A percentile compares a stretch with the other conserved stretches of the same genome.
Conservation (phyloP, 92 coral and sea anemone genomes). For the Nematostella vectensis region DNA sequence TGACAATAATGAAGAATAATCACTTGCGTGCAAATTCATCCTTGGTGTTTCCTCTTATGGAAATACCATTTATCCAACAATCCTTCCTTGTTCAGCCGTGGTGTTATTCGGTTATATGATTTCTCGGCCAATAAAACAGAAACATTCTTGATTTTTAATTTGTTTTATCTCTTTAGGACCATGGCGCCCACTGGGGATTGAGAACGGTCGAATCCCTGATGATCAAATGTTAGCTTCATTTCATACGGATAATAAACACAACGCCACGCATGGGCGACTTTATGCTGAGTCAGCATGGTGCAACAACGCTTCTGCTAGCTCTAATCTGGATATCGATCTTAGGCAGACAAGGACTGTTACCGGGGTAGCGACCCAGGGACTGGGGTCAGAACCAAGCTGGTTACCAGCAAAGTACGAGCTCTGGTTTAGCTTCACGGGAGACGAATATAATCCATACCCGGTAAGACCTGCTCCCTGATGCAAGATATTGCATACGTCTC, state of each 20-base stretch:
- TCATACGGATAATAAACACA: background rate
- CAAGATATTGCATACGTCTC: too few relatives aligned
- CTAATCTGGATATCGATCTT: slow-evolving; percentile 10
- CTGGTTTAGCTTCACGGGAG: background rate
- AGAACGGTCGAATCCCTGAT: slow-evolving; percentile 10
- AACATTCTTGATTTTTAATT: too few relatives aligned
- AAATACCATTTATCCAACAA: too few relatives aligned
- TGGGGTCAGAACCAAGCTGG: slow-evolving; percentile 7
- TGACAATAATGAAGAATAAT: too few relatives aligned
- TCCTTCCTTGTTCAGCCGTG: too few relatives aligned
- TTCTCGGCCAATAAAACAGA: too few relatives aligned
- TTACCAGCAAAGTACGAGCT: slow-evolving; percentile 3
- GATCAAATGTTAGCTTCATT: slow-evolving; percentile 6
- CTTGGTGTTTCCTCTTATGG: too few relatives aligned
- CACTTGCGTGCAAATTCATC: too few relatives aligned
- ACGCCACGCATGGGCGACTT: slow-evolving; percentile 1
- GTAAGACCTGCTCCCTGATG: too few relatives aligned
- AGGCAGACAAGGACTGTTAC: slow-evolving; percentile 8
- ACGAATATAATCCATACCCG: background rate
- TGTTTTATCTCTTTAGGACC: slow-evolving; percentile 1
- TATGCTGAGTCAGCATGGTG: slow-evolving; percentile 3
- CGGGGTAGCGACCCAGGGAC: slow-evolving; percentile 31
- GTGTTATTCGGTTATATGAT: too few relatives aligned
- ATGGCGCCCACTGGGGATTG: slow-evolving; percentile 9
- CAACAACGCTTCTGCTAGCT: background rate